Evolutionary conservation across 2,113 vertebrate genomes (phyloP).

Genomic region (Ptilonorhynchus violaceus): DNA sequence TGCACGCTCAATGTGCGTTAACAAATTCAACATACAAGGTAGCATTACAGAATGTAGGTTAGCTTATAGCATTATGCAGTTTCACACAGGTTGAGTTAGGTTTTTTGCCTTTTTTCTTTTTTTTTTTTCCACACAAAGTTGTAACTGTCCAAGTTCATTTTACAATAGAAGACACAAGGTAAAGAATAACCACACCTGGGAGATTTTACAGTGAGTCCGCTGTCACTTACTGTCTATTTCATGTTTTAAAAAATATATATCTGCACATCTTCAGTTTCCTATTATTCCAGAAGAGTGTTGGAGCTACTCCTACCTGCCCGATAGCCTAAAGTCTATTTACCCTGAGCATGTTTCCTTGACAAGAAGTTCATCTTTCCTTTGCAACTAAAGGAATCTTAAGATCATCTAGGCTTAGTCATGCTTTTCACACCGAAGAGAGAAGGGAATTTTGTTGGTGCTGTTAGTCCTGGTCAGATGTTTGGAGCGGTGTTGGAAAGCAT

Average conservation of each 20-base stretch:
- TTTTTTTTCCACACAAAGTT: constrained; percentile 64
- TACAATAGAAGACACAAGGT: constrained; percentile 79
- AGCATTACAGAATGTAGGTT: constrained; percentile 80
- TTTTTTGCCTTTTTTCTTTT: neutral
- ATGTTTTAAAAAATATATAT: constrained; percentile 39
- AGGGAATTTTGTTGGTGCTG: neutral
- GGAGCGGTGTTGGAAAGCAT: neutral
- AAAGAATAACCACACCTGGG: constrained; percentile 71
- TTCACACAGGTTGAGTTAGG: constrained; percentile 71
- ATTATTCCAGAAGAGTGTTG: constrained; percentile 18
- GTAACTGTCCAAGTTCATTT: constrained; percentile 70
- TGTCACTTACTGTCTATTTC: constrained; percentile 47
- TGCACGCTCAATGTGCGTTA: constrained; percentile 80
- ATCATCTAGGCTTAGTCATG: neutral
- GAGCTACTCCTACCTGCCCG: constrained; percentile 22
- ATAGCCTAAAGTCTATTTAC: constrained; percentile 31
- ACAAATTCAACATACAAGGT: constrained; percentile 86
- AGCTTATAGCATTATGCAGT: constrained; percentile 78
- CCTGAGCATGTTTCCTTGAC: constrained; percentile 64
- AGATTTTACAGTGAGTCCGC: constrained; percentile 58
- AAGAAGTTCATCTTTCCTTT: constrained; percentile 30
- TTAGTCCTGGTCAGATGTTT: neutral
- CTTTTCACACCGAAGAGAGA: neutral
- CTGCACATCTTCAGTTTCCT: constrained; percentile 51
- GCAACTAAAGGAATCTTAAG: constrained; percentile 11